Evolutionary conservation across 2,888 invertebrate species (phyloP), one percentile per base, ranked within the genome.

Genomic region (Eilema caniola): DNA sequence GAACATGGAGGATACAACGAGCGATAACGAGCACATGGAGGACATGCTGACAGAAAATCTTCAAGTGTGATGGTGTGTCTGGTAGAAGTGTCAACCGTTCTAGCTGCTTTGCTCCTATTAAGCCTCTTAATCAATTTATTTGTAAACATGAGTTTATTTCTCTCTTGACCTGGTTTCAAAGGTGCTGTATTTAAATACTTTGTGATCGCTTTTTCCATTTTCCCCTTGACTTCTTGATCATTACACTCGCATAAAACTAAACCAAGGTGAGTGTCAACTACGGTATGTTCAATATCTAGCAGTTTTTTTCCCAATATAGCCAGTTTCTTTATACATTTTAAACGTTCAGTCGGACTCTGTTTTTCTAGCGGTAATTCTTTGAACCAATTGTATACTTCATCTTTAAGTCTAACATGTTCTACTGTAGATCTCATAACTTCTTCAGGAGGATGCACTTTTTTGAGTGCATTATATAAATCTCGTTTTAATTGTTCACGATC

Each of bases 121-220:
- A 92, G 62, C 67, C 67, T 81, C n/a, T 84, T 69, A 2, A 87
- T 73, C 16, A 92, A 67, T 41, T 77, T 78, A 33, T 85, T 73
- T 8, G 81, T 77, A 16, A 83, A 72, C 24, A 69, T 11, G 16
- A 81, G 69, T 12, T 75, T 65, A 0, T 80, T 70, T 10, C 72
- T 53, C 59, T 84, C 80, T 47, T 76, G 67, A 11, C 71, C 79
- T n/a, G 76, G 56, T 41, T 72, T 72, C 3, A 89, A 59, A 2
- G 88, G 86, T 8, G 90, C 69, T 65, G 87, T 89, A 61, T 85
- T 82, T 0, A 90, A 69, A 78, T 85, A 89, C 71, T 85, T 88
- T 0, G 41, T 70, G 67, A 92, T 88, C 78, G 87, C 87, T 47
- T 80, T 77, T 57, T 77, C 77, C 70, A 86, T 86, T 71, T 72